A percentile compares a stretch with the other conserved stretches of the same genome.
phyloP scores from a whole-genome alignment of 2,888 invertebrate genomes.

The Leptopilina syphax region DNA sequence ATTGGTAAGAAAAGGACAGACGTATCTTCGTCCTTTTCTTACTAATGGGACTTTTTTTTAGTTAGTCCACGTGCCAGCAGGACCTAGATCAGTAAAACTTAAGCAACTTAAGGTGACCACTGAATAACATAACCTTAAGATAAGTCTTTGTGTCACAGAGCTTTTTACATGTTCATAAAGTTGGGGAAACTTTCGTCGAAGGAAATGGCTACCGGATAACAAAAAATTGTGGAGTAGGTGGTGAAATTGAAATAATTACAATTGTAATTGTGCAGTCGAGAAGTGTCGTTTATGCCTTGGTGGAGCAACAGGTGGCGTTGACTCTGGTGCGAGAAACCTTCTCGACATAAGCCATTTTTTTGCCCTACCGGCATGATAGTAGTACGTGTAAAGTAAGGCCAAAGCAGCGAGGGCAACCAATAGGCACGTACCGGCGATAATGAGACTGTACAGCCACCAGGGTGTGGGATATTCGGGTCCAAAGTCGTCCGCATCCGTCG shows the following conservation, averaged over 20 bases:
- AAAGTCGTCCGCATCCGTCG: conserved; percentile 79
- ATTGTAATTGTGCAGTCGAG: conserved; percentile 58
- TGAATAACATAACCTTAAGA: too few relatives aligned
- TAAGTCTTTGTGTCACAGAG: too few relatives aligned
- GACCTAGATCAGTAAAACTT: too few relatives aligned
- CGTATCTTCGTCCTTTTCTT: too few relatives aligned
- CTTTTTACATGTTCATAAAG: too few relatives aligned
- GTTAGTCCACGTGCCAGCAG: too few relatives aligned
- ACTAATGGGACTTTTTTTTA: too few relatives aligned
- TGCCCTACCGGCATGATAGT: conserved; percentile 85
- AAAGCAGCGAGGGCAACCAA: conserved; percentile 83
- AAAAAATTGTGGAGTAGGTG: background rate
- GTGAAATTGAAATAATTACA: conserved; percentile 49
- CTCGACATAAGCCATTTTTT: conserved; percentile 81
- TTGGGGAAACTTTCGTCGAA: too few relatives aligned
- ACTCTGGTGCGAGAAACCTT: conserved; percentile 61
- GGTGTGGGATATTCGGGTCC: conserved; percentile 72
- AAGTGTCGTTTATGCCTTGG: conserved; percentile 70
- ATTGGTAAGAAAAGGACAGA: too few relatives aligned
- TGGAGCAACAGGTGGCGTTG: conserved; percentile 70
- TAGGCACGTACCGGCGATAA: conserved; percentile 83
- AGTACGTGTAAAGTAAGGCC: conserved; percentile 85
- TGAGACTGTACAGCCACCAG: conserved; percentile 70
- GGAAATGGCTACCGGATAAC: background rate
- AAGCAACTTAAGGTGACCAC: too few relatives aligned